Evolutionary conservation across 2,888 invertebrate genomes (phyloP), one percentile per base, ranked within the genome.

Genomic region (Amiota mariae): DNA sequence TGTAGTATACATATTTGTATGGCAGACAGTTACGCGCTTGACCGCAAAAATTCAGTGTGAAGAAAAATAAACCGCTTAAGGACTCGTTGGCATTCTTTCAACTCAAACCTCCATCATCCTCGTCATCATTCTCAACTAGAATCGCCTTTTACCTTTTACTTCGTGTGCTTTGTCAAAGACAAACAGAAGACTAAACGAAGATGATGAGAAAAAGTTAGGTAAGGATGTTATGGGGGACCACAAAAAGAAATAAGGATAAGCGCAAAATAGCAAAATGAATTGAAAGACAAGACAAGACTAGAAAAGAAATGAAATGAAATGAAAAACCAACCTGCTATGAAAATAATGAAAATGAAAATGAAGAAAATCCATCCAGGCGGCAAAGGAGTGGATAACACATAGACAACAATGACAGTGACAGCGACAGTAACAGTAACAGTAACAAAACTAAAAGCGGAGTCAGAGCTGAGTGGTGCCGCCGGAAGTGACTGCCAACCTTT

Each of bases 61-160:
- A 79, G 77, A 48, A 84, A 81, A 83, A 81, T 83, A 85, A 83
- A 85, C 78, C 82, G 85, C 84, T 85, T 84, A 84, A 85, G 83
- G 84, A 81, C 83, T 83, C 78, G 81, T 36, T 59, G 59, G 18
- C 59, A 59, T 18, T 36, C 36, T 36, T 36, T 36, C 36, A 36
- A 36, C 36, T 36, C 36, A 36, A 36, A 2, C 36, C 36, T 0
- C 6, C 24, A 1, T 24, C 24, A 24, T 36, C 36, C 36, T 36
- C 36, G 6, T 36, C 36, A 36, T 36, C 36, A 2, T 6, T 6
- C 36, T 36, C 36, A 36, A 36, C 36, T 36, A 36, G 36, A 36
- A 36, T 36, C 36, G 36, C 36, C 36, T 36, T 36, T 36, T 36
- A 36, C 36, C 36, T 59, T 59, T 59, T 15, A 54, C 54, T 54